Evolutionary conservation across 2,113 vertebrate genomes (phyloP), one percentile per base, ranked within the genome.

Genomic region (Leptobrachium ailaonicum): DNA sequence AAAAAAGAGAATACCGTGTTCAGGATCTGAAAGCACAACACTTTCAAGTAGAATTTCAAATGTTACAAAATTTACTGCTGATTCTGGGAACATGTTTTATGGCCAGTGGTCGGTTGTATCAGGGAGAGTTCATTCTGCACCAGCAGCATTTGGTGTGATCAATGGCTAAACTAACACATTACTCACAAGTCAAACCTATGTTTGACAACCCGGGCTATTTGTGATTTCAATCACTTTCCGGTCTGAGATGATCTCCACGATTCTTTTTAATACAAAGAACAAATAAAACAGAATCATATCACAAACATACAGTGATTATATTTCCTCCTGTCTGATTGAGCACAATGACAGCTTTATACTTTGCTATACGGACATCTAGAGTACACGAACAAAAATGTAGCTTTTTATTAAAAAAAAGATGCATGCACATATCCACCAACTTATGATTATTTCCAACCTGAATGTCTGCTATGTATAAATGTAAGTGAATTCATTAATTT

Each of bases 51-150:
- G 6, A 43, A 73, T n/a, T 62, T 56, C 66, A 70, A 62, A 62
- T 77, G n/a, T 70, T 43, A 41, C 20, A 60, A 41, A 77, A 77
- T 70, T 77, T 70, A 77, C 76, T 70, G 76, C 76, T 60, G 66
- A 77, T 70, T 77, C 76, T 2, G 2, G n/a, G 54, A 13, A 77
- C 9, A 77, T 69, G 76, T 45, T 77, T 76, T 77, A 77, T 66
- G 70, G 3, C 75, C 66, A 10, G n/a, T 50, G 42, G 50, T 32
- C 2, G 75, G 75, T 70, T 70, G 66, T 77, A 14, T 77, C 42
- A 4, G n/a, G 14, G 66, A 77, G 75, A 70, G 47, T 77, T 66
- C 56, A 69, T 77, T 77, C 75, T 77, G 75, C 69, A 53, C 58
- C 42, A 66, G 44, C 58, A 73, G 71, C 71, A 67, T 60, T 73